Conservation (phyloP, 2,888 invertebrate genomes). For the Drosophila quasianomalipes region DNA sequence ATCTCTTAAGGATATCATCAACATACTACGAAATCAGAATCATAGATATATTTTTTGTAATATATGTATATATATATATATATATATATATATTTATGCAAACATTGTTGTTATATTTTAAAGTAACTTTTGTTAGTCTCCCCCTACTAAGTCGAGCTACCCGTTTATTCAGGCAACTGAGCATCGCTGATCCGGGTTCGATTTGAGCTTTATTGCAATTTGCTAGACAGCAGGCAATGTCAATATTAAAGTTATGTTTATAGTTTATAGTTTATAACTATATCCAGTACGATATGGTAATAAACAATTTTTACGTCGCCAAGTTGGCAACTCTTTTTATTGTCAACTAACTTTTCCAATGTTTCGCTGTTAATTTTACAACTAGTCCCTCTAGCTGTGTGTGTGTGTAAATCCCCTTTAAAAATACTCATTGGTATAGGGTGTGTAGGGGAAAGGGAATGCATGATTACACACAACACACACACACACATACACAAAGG, state of each 20-base stretch:
- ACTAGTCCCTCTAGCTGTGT: conserved; percentile 41
- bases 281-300: neutral
- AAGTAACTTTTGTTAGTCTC: neutral
- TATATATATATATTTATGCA: neutral
- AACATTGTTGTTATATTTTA: neutral
- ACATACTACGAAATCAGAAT: neutral
- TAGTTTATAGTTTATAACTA: neutral
- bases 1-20: neutral
- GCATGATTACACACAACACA: conserved; percentile 14
- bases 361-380: conserved; percentile 35
- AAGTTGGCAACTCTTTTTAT: conserved; percentile 18
- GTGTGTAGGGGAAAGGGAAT: conserved; percentile 1
- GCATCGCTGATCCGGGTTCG: neutral
- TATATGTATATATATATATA: neutral
- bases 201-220: neutral
- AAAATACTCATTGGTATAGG: neutral
- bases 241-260: neutral
- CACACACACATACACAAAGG: neutral
- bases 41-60: too few relatives aligned
- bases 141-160: neutral
- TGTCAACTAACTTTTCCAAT: conserved; percentile 17
- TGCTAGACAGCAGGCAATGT: neutral
- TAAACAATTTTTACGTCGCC: neutral
- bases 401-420: conserved; percentile 44
- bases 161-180: neutral